Evolutionary conservation across 2,113 vertebrate species (phyloP), one percentile per base, ranked within the genome.

Genomic region (Tragelaphus scriptus): DNA sequence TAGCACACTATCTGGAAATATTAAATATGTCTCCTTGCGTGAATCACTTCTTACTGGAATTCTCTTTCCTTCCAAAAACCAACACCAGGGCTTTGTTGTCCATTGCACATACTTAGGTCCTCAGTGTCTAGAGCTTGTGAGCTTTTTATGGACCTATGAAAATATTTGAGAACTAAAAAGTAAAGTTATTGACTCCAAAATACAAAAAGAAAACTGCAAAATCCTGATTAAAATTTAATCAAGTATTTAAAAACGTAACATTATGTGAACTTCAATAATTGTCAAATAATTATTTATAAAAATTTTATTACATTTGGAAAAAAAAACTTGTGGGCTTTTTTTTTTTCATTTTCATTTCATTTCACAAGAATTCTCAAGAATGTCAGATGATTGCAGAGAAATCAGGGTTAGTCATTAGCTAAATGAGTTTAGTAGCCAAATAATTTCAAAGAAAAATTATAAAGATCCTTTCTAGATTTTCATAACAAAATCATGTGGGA

Each of bases 221-320:
- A 90, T n/a, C n/a, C 90, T 11, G 0, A 90, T 47, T 28, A 53
- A 92, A 51, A 10, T 95, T 91, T 89, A 53, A 95, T 86, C 89
- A 92, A 59, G 61, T 79, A 21, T 85, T 97, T 75, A n/a, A 95
- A 95, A 92, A 30, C 77, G n/a, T 90, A 88, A 87, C 17, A 91
- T 63, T 90, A 77, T 90, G 25, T 94, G 85, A 51, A 28, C 28
- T 88, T 96, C 36, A 92, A 44, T 68, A 90, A 88, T 47, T 95
- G 40, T 58, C n/a, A 97, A 87, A 14, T 89, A 58, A 80, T 6
- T 87, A 65, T 59, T 93, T 36, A 58, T 89, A 77, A 94, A 93
- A 85, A 26, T 3, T 51, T 65, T 91, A 95, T 85, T 88, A 71
- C 7, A 86, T 90, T 91, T 30, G 19, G 25, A 88, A 93, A 91